phyloP scores from a whole-genome alignment of 2,113 vertebrate genomes.

The Smithornis capensis region DNA sequence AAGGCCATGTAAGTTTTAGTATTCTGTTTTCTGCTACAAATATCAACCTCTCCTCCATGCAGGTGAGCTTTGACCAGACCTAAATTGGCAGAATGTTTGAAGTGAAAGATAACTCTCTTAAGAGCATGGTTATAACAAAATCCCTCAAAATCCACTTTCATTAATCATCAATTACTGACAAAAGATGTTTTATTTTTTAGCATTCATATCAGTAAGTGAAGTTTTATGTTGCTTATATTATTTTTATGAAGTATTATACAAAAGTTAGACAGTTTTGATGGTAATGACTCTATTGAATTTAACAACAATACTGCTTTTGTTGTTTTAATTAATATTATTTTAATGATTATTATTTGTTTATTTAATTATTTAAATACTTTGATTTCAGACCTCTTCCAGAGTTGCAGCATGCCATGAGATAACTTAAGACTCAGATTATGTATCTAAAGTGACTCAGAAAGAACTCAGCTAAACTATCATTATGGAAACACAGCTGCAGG shows the following conservation, averaged over 20 bases:
- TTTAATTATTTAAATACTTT: neutral
- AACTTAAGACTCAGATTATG: neutral
- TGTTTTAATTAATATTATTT: too few relatives aligned
- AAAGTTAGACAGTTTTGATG: neutral
- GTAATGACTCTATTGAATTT: neutral
- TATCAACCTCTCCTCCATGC: neutral
- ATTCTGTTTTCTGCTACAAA: neutral
- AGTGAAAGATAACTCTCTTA: neutral
- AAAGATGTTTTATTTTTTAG: neutral
- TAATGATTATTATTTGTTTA: too few relatives aligned
- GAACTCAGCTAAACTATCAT: neutral
- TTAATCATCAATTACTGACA: neutral
- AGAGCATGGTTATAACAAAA: neutral
- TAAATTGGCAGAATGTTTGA: neutral
- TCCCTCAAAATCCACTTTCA: accelerated
- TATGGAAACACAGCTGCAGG: neutral
- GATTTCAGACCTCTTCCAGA: neutral
- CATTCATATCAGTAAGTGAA: neutral
- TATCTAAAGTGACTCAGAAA: neutral
- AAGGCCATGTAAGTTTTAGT: neutral
- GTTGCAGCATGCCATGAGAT: neutral
- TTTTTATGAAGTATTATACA: neutral
- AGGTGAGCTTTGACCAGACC: neutral
- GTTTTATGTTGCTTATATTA: neutral
- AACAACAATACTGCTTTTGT: neutral